Evolutionary conservation across 2,113 vertebrate species (phyloP), one percentile per base, ranked within the genome.

Genomic region (Labrus mixtus): DNA sequence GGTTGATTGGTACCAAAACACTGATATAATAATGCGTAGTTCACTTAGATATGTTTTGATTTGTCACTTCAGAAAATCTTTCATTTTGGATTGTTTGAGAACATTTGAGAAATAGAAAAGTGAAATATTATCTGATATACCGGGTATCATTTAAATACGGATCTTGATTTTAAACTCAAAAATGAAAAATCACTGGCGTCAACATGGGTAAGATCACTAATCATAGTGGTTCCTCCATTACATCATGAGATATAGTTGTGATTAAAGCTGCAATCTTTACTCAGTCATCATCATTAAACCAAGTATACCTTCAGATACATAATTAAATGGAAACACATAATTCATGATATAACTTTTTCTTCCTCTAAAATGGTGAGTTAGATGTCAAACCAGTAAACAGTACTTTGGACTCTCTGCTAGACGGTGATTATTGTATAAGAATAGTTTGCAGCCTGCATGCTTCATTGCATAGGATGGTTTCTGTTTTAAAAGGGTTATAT

Each of bases 381-480:
- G 17, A 66, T 51, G 48, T 70, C 36, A 70, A 10, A 41, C 22
- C 19, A 22, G 23, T 77, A 78, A 81, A 69, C 59, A 68, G 77
- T 66, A 19, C 20, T 85, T 81, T 63, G 19, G 16, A 20, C 58
- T 56, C 29, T 37, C 45, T 29, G 6, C 39, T 8, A 33, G 11
- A 43, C 46, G 70, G 0, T 60, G 61, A 81, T 78, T 60, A 72
- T 29, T 11, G 10, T 37, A 11, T 19, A 39, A 59, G 16, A 60
- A 10, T 72, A 1, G 60, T 15, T 56, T n/a, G 13, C 55, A 23
- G 56, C 11, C 29, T 5, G 4, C 29, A 11, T 17, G 13, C 29
- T 37, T 37, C 37, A 3, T 60, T 4, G 11, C 22, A 25, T 16
- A 7, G 55, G 16, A 19, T 29, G 11, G 19, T 37, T 37, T 46